Evolutionary conservation across 2,888 invertebrate genomes (phyloP), one percentile per base, ranked within the genome.

Genomic region (Orthosia gothica): DNA sequence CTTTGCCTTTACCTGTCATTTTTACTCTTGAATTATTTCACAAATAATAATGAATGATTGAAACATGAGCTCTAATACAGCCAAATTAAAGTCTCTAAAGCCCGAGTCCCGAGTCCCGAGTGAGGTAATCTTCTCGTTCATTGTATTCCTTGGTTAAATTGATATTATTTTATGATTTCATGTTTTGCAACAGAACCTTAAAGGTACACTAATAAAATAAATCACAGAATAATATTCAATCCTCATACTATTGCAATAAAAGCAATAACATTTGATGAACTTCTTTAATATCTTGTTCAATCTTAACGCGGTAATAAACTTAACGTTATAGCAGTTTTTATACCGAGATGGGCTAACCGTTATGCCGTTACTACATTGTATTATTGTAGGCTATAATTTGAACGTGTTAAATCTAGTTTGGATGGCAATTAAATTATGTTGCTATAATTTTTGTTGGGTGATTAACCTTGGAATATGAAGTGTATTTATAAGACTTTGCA

Each of bases 391-490:
- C 57, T 79, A 63, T 79, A 63, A 82, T 66, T 77, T 66, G 13
- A 63, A 70, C 26, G 82, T 76, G 82, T 79, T 76, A 64, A 52
- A 55, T 57, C 18, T 69, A 55, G 52, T 62, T 70, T 32, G 7
- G 20, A 20, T 58, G 45, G 78, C 45, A 63, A 70, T 82, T 77
- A 82, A 70, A 55, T n/a, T 15, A 18, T 45, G 49, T 58, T 82
- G 16, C 26, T 61, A 55, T 52, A 5, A 58, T 63, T 66, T 66
- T 63, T 82, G 40, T 52, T 62, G 1, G 54, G 52, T 66, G 23
- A 58, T 76, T 76, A 65, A 65, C 82, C 77, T 79, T 79, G 79
- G n/a, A 45, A n/a, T 62, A 54, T 20, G 0, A 62, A 13, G 15
- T 2, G 5, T 45, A 45, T 11, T 49, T 49, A 49, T 23, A 23